These are phyloP conservation scores for Pammene aurita DNA, from an alignment of 2,888 invertebrate species.

Conservation along the genomic window DNA sequence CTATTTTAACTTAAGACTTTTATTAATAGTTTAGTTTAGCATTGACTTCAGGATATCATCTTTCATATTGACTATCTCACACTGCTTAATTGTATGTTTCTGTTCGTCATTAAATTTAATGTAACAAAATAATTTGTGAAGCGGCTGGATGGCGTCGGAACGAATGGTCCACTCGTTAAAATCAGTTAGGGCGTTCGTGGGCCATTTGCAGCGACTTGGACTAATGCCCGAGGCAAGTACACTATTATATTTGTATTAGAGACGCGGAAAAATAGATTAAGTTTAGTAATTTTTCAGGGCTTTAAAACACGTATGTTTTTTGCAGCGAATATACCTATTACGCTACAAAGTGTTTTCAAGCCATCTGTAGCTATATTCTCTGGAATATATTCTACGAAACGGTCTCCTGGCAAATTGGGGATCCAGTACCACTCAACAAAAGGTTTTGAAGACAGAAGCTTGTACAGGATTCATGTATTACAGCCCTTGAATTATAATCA, in stretches of 20 bases:
- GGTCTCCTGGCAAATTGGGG: too few relatives aligned
- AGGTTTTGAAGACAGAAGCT: too few relatives aligned
- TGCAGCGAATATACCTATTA: background rate
- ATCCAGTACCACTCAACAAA: too few relatives aligned
- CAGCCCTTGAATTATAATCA: too few relatives aligned
- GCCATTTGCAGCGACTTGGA: constrained; percentile 36
- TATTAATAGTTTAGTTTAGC: background rate
- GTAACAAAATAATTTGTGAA: constrained; percentile 61
- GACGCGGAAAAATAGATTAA: constrained; percentile 10
- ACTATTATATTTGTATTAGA: constrained; percentile 39
- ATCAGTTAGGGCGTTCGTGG: constrained; percentile 59
- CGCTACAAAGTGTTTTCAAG: too few relatives aligned
- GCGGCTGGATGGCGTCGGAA: constrained; percentile 47
- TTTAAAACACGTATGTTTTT: background rate
- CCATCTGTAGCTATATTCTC: too few relatives aligned
- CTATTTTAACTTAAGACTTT: background rate
- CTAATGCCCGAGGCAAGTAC: constrained; percentile 25
- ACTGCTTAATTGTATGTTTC: constrained; percentile 52
- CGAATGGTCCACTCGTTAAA: constrained; percentile 60
- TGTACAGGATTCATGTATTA: too few relatives aligned
- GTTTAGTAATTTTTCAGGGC: background rate
- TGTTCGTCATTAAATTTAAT: constrained; percentile 57
- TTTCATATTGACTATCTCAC: constrained; percentile 63
- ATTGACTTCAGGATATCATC: constrained; percentile 14
- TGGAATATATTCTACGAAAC: too few relatives aligned